Base-by-base conservation (phyloP, 2,888 invertebrate species). In the Andrena marginata region DNA sequence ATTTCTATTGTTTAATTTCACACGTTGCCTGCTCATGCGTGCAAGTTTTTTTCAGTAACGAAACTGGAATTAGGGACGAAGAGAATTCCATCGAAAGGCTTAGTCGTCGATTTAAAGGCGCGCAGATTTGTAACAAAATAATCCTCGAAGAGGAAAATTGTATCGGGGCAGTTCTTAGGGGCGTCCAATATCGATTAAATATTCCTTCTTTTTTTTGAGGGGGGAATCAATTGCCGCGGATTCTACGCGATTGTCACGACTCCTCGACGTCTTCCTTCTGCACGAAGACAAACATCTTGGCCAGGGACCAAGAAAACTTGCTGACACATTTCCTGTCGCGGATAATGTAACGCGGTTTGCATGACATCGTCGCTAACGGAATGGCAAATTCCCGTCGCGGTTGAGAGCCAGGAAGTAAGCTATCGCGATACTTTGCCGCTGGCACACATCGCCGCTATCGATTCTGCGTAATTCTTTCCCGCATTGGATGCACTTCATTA, bases 291-390 rank as follows among this genome's bases (percentile, higher is more conserved):
- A 80, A 80, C 71, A 73, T 54, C 74, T 75, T 89, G 89, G 85
- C 85, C 54, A 59, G 59, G 77, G 23, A 33, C 86, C 87, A 89
- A 76, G 82, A 78, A 87, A 89, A 86, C 81, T 42, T 81, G 89
- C 89, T 87, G 88, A 88, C 89, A 85, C 82, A 82, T 82, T 87
- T 88, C 72, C 56, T 56, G 23, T 23, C 76, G 48, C 54, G 72
- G 74, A 59, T 78, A 77, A 85, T 82, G 78, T 72, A 77, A 68
- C 77, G 63, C 69, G 76, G 73, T 77, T 78, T 77, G 80, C 74
- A 75, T 78, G 78, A 80, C 75, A 81, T 67, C 64, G 16, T 63
- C 76, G 72, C 63, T 82, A 86, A 85, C 85, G 76, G 77, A 71
- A 76, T 78, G 77, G 68, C 74, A 77, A 87, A 82, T 82, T 77